These are phyloP conservation scores for Phalanger gymnotis DNA, from an alignment of 2,797 vertebrate species.

Conservation along the genomic window DNA sequence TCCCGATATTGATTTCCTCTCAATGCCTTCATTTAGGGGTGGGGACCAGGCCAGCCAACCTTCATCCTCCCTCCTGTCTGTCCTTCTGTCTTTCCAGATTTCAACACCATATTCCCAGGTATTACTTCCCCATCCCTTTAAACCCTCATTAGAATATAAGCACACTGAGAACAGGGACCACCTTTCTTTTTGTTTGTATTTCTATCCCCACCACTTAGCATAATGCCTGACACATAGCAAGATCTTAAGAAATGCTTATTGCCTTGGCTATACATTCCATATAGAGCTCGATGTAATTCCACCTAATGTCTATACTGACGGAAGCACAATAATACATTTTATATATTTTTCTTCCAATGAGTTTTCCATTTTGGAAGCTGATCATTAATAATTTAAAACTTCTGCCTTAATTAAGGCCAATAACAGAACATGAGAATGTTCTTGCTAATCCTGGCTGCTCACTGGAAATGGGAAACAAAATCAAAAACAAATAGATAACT, in stretches of 20 bases:
- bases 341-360: not conserved
- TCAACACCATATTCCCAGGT: not conserved
- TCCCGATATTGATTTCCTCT: not conserved
- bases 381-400: conserved; percentile 36
- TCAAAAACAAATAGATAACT: not conserved
- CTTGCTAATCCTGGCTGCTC: not conserved
- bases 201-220: not conserved
- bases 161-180: not conserved
- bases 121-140: not conserved
- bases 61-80: not conserved
- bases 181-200: not conserved
- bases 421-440: not conserved
- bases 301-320: not conserved
- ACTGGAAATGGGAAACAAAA: not conserved
- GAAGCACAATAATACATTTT: not conserved
- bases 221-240: not conserved
- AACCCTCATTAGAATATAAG: not conserved
- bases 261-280: not conserved
- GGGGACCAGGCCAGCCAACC: not conserved
- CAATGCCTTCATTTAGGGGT: not conserved
- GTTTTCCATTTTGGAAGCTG: not conserved
- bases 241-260: not conserved
- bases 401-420: conserved; percentile 12
- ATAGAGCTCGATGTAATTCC: not conserved
- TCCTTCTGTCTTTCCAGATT: not conserved